Evolutionary conservation across 2,888 invertebrate species (phyloP).

Genomic region (Temnothorax rugatulus): DNA sequence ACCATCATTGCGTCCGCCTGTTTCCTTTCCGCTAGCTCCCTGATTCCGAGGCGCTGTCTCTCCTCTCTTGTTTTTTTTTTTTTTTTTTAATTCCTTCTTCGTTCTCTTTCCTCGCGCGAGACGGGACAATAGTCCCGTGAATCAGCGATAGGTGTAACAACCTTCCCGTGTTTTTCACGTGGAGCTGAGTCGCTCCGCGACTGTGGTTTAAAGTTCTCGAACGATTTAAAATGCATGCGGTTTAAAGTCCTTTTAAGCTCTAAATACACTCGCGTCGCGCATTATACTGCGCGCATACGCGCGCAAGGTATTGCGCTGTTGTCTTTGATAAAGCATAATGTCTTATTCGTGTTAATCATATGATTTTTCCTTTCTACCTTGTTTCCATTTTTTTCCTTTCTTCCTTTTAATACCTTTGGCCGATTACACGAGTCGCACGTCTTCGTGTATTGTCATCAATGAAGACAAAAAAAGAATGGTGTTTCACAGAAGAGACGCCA

Average conservation of each 20-base stretch:
- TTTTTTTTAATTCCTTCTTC: slow-evolving; percentile 26
- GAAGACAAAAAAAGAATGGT: too few relatives aligned
- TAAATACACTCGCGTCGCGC: not conserved
- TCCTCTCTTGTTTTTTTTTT: slow-evolving; percentile 11
- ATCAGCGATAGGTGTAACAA: slow-evolving; percentile 71
- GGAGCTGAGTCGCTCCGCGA: slow-evolving; percentile 64
- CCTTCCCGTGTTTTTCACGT: slow-evolving; percentile 54
- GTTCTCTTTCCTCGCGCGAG: slow-evolving; percentile 24
- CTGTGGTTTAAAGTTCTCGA: slow-evolving; percentile 56
- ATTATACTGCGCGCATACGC: not conserved
- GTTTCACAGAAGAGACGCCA: too few relatives aligned
- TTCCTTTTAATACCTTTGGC: not conserved
- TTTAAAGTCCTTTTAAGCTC: slow-evolving; percentile 24
- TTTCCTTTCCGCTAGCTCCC: not conserved
- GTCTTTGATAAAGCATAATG: not conserved
- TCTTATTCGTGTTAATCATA: slow-evolving; percentile 7
- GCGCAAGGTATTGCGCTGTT: not conserved
- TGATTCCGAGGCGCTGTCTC: not conserved
- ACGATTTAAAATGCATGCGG: slow-evolving; percentile 9
- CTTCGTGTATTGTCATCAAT: too few relatives aligned
- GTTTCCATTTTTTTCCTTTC: not conserved
- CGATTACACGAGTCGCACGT: too few relatives aligned
- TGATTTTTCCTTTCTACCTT: not conserved
- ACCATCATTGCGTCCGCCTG: slow-evolving; percentile 8
- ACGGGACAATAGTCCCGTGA: slow-evolving; percentile 68